Conservation (phyloP, 2,888 invertebrate species). For the Torymus texanus region DNA sequence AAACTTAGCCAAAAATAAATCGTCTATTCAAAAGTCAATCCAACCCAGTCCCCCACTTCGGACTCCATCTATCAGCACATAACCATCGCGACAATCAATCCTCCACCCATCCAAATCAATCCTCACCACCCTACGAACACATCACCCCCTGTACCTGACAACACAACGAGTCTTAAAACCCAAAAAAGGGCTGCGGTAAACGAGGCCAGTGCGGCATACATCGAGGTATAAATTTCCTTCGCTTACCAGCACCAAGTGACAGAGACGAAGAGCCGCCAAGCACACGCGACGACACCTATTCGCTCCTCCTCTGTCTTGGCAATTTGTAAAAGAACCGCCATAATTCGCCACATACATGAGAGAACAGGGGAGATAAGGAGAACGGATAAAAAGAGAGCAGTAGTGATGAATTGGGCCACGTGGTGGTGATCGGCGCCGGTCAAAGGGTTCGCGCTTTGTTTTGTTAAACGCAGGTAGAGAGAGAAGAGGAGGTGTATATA, state of each 20-base stretch:
- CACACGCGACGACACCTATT: conserved; percentile 57
- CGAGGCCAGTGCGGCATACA: not conserved
- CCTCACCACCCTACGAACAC: too few species aligned
- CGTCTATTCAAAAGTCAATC: not conserved
- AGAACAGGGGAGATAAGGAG: not conserved
- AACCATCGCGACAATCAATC: too few species aligned
- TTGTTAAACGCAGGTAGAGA: too few species aligned
- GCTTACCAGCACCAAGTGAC: conserved; percentile 39
- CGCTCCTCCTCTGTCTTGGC: conserved; percentile 33
- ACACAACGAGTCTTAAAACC: too few species aligned
- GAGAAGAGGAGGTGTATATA: too few species aligned
- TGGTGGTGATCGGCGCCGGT: not conserved
- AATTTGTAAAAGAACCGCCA: conserved; percentile 45
- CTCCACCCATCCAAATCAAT: too few species aligned
- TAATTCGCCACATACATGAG: conserved; percentile 40
- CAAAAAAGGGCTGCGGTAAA: too few species aligned
- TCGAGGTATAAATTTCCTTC: conserved; percentile 44
- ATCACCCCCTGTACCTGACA: too few species aligned
- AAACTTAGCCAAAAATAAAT: too few species aligned
- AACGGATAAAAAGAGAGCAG: not conserved
- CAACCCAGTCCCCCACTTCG: not conserved
- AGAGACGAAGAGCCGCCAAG: conserved; percentile 43
- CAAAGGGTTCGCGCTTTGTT: too few species aligned
- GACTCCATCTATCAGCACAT: not conserved
- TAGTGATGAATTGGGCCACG: conserved; percentile 33